Percentiles rank a stretch among this genome's conserved stretches.
phyloP scores from a whole-genome alignment of 2,888 invertebrate genomes.

The Aspidapion aeneum region DNA sequence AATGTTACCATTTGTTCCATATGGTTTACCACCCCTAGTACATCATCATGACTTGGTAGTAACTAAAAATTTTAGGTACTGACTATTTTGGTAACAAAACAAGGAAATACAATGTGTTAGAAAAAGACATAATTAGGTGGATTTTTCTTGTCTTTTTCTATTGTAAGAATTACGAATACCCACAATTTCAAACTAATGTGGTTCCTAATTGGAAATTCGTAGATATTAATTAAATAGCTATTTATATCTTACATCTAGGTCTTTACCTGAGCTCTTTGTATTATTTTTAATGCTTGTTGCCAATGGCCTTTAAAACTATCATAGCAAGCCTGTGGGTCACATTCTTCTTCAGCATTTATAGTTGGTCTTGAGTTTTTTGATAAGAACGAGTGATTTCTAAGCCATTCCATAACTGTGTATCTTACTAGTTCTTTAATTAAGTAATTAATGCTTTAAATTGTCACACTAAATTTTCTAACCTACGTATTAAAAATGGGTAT shows the following conservation, averaged over 20 bases:
- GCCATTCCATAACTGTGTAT: constrained; percentile 45
- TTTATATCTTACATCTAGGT: neutral
- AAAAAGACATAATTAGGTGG: neutral
- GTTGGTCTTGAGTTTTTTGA: constrained; percentile 37
- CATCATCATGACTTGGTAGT: constrained; percentile 75
- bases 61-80: constrained; percentile 43
- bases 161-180: too few relatives aligned
- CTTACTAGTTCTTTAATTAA: too few relatives aligned
- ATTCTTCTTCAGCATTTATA: constrained; percentile 39
- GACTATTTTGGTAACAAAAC: neutral
- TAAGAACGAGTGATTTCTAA: constrained; percentile 33
- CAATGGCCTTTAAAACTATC: constrained; percentile 93
- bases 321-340: constrained; percentile 84
- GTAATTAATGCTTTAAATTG: neutral
- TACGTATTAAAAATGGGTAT: neutral
- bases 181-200: too few relatives aligned
- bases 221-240: neutral
- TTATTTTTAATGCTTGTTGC: constrained; percentile 87
- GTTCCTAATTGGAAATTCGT: neutral
- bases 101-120: neutral
- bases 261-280: constrained; percentile 65
- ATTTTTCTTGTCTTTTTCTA: too few relatives aligned
- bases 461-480: neutral
- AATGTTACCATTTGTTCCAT: constrained; percentile 88
- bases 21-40: constrained; percentile 86